Evolutionary conservation across 1,140 invertebrate genomes (phyloP).

Genomic region (Saccostrea glomerata): DNA sequence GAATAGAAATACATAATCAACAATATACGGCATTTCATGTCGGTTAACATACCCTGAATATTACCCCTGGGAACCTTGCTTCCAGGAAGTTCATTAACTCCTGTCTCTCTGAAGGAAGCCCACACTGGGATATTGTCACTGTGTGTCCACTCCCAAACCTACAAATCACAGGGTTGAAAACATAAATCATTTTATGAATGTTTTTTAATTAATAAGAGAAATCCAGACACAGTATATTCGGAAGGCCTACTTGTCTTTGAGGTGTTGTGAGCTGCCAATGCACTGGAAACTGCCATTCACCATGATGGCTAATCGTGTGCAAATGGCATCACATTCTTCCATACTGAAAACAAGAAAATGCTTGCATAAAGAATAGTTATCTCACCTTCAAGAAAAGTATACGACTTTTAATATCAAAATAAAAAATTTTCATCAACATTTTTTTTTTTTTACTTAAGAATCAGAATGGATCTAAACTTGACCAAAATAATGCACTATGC

Average conservation of each 20-base stretch:
- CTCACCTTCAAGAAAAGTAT: too few relatives aligned
- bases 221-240: too few relatives aligned
- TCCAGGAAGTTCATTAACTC: slow-evolving; percentile 66
- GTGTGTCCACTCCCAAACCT: slow-evolving; percentile 90
- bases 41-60: slow-evolving; percentile 79
- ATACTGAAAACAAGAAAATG: slow-evolving; percentile 70
- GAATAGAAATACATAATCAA: not conserved
- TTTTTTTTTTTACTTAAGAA: too few relatives aligned
- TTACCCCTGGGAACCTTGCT: slow-evolving; percentile 70
- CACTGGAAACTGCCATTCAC: slow-evolving; percentile 80
- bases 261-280: slow-evolving; percentile 79
- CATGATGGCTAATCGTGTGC: slow-evolving; percentile 80
- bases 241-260: slow-evolving; percentile 79
- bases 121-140: slow-evolving; percentile 80
- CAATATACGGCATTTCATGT: not conserved
- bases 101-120: slow-evolving; percentile 52
- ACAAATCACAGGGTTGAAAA: slow-evolving; percentile 8
- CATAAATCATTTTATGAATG: not conserved
- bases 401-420: too few relatives aligned
- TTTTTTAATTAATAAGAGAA: not conserved
- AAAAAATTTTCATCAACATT: too few relatives aligned
- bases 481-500: too few relatives aligned
- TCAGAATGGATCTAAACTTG: too few relatives aligned
- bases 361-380: too few relatives aligned
- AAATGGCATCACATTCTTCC: slow-evolving; percentile 81